Evolutionary conservation across 2,797 vertebrate genomes (phyloP).

Genomic region (Sphenopsis melanotis): DNA sequence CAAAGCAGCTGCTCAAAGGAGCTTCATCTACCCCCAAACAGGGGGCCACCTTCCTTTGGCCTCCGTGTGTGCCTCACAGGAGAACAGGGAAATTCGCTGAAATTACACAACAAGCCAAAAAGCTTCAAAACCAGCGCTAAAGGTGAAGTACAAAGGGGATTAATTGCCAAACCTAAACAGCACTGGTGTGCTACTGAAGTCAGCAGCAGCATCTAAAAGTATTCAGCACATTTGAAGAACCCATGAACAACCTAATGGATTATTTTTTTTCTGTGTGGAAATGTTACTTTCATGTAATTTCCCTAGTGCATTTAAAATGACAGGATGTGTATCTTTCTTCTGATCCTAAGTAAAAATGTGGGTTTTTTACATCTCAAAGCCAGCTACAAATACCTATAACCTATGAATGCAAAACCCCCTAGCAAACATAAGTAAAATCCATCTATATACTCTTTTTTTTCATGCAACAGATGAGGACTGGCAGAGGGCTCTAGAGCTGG

Average conservation of each 20-base stretch:
- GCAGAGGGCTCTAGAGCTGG: not conserved
- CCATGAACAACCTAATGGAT: not conserved
- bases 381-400: conserved; percentile 5
- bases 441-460: not conserved
- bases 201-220: not conserved
- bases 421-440: not conserved
- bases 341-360: not conserved
- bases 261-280: not conserved
- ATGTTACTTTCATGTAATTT: conserved; percentile 7
- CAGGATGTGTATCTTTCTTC: not conserved
- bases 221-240: not conserved
- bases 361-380: not conserved
- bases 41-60: accelerated
- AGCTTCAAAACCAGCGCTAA: accelerated
- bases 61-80: not conserved
- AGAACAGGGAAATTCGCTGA: not conserved
- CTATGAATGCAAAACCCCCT: not conserved
- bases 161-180: not conserved
- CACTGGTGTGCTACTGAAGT: not conserved
- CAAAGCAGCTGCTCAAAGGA: not conserved
- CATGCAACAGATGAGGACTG: not conserved
- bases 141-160: not conserved
- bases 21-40: not conserved
- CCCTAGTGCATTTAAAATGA: conserved; percentile 1
- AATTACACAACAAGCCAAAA: not conserved